These are phyloP conservation scores for Podarcis muralis DNA, from an alignment of 2,113 vertebrate genomes.

Conservation along the genomic window DNA sequence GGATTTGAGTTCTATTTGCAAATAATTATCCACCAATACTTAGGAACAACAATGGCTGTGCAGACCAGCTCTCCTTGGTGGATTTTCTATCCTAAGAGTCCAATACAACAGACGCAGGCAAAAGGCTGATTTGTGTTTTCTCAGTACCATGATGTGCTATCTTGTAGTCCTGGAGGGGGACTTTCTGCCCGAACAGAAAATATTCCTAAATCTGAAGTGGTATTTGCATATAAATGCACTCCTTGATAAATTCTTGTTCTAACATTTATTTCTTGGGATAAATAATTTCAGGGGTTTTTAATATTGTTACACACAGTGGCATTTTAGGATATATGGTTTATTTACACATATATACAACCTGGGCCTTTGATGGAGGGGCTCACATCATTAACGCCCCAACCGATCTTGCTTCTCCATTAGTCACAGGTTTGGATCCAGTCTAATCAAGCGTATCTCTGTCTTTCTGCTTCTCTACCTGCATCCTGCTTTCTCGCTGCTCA, in stretches of 20 bases:
- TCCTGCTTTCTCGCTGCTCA: too few relatives aligned
- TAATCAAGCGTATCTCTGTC: too few relatives aligned
- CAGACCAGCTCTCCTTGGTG: neutral
- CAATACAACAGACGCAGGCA: neutral
- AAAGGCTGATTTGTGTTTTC: neutral
- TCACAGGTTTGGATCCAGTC: too few relatives aligned
- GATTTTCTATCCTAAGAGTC: neutral
- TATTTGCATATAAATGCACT: neutral
- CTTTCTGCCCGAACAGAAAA: neutral
- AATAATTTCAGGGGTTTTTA: neutral
- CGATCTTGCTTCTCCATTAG: too few relatives aligned
- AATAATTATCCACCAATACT: neutral
- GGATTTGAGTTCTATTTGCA: constrained; percentile 19
- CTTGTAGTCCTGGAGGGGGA: neutral
- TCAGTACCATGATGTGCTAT: neutral
- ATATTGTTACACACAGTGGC: neutral
- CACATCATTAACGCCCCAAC: too few relatives aligned
- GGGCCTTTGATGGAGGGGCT: too few relatives aligned
- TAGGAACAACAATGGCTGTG: neutral
- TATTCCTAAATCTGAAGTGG: neutral
- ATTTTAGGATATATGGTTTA: neutral
- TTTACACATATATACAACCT: too few relatives aligned
- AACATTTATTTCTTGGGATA: neutral
- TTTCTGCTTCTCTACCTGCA: too few relatives aligned
- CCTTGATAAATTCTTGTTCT: neutral